Base-by-base conservation (phyloP, 2,113 vertebrate genomes). In the Tachysurus vachellii region DNA sequence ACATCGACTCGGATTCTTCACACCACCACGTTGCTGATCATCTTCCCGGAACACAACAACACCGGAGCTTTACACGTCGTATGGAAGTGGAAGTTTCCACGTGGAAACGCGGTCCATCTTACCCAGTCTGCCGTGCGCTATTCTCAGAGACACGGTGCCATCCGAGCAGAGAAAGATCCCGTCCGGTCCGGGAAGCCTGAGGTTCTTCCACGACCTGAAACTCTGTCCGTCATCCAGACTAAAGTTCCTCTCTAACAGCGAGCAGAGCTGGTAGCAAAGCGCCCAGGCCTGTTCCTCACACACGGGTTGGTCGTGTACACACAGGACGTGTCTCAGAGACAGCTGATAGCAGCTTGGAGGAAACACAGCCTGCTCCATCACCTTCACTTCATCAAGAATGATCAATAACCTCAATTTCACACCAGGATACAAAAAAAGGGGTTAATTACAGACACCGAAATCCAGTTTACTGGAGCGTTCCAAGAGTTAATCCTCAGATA, bases 211-310 rank as follows among this genome's bases (percentile, higher is more conserved):
- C 0, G 84, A 54, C 0, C 68, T 3, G 17, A 76, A 70, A 26
- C 21, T 56, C 16, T 36, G 57, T 3, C 26, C 73, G 19, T 82
- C 53, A 19, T 70, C 59, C 19, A 47, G 54, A 26, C 5, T 12
- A 68, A 85, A 42, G 47, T 23, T 82, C 57, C 10, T 83, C 71
- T 70, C 81, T 50, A 86, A 66, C 10, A 91, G 44, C 0, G 80
- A 75, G 70, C 90, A 90, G 61, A 92, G 85, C 71, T 92, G 90
- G 14, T 87, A 89, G 50, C 91, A 91, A 5, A 92, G 83, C 23
- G 91, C 91, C 91, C 91, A 92, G 4, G 91, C 91, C 77, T 92
- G 90, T 76, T 92, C 91, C 64, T 92, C 91, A 80, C 88, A 90
- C 57, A 91, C 59, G 0, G 91, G 89, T 23, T 91, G 89, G 14